phyloP scores from a whole-genome alignment of 2,888 invertebrate species.

The Philopedon plagiatum region DNA sequence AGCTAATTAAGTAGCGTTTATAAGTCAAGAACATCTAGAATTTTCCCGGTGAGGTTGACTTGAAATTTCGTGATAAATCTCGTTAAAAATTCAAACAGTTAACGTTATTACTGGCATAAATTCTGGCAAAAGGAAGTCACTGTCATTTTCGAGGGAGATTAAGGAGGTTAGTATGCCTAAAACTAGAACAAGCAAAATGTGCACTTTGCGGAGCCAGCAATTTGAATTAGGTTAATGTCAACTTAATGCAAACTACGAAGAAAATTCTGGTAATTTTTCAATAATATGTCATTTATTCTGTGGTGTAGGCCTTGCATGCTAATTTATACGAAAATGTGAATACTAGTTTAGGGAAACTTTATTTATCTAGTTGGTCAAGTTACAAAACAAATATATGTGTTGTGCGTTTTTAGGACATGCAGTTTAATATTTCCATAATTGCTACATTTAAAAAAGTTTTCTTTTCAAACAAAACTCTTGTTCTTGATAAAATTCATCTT shows the following conservation, averaged over 20 bases:
- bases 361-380: too few relatives aligned
- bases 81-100: conserved; percentile 31
- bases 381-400: too few relatives aligned
- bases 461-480: too few relatives aligned
- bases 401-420: too few relatives aligned
- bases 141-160: conserved; percentile 37
- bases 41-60: conserved; percentile 12
- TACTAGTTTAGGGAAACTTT: too few relatives aligned
- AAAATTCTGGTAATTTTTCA: conserved; percentile 15
- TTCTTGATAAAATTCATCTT: too few relatives aligned
- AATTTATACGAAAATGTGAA: background rate
- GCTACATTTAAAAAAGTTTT: too few relatives aligned
- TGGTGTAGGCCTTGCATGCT: background rate
- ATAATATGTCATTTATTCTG: background rate
- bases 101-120: conserved; percentile 26
- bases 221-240: conserved; percentile 32
- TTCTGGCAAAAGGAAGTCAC: conserved; percentile 29
- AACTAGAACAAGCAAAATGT: conserved; percentile 37
- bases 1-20: conserved; percentile 30
- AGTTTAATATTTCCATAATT: too few relatives aligned
- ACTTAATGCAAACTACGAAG: conserved; percentile 25
- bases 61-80: conserved; percentile 35
- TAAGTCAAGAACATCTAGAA: conserved; percentile 30
- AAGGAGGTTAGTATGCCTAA: conserved; percentile 22
- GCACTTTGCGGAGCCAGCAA: conserved; percentile 29